phyloP scores from a whole-genome alignment of 2,797 vertebrate species.

The Neostethus bicornis region DNA sequence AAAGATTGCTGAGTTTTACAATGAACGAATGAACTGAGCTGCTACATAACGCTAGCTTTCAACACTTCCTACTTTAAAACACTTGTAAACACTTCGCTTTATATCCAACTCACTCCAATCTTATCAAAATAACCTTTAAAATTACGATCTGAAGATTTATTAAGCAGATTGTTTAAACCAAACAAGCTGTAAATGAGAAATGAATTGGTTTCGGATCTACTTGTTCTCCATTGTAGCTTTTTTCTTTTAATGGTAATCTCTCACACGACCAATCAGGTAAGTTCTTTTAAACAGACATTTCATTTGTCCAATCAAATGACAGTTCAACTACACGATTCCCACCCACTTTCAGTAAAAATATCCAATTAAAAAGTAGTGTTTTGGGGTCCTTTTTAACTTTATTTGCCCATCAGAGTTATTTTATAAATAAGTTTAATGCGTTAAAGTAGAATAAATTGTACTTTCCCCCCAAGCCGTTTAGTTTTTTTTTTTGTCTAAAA shows the following conservation, averaged over 20 bases:
- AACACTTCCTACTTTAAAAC: constrained; percentile 67
- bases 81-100: constrained; percentile 21
- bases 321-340: not conserved
- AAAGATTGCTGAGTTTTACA: constrained; percentile 15
- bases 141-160: not conserved
- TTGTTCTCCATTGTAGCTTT: constrained; percentile 67
- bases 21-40: constrained; percentile 65
- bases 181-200: constrained; percentile 16
- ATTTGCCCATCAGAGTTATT: not conserved
- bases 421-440: no score
- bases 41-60: constrained; percentile 75
- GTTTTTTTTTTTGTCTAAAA: not conserved
- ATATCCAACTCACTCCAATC: not conserved
- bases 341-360: not conserved
- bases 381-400: constrained; percentile 1
- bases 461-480: no score
- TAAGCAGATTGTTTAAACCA: not conserved
- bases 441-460: no score
- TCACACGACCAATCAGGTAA: constrained; percentile 46
- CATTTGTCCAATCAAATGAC: constrained; percentile 45
- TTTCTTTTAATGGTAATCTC: constrained; percentile 44
- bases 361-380: constrained; percentile 44
- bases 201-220: constrained; percentile 53
- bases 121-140: not conserved
- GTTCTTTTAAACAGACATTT: constrained; percentile 39